phyloP scores from a whole-genome alignment of 2,113 vertebrate species.

The Crotalus horridus region DNA sequence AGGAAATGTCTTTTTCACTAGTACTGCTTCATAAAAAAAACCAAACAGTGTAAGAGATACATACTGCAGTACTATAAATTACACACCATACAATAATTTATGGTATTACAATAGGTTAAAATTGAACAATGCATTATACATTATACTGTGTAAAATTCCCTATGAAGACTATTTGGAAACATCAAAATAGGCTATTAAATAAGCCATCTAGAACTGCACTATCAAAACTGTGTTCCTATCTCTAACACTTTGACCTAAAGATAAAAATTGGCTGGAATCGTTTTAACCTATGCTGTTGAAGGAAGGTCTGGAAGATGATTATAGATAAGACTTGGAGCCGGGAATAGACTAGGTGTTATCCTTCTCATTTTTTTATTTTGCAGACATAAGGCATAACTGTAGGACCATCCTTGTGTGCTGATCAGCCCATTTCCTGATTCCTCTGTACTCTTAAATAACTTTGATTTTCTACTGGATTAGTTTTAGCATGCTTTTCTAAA shows the following conservation, averaged over 20 bases:
- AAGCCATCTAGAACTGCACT: not conserved
- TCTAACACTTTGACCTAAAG: not conserved
- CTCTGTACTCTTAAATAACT: not conserved
- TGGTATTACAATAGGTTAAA: not conserved
- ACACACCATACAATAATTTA: not conserved
- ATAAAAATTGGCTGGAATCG: not conserved
- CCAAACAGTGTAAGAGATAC: not conserved
- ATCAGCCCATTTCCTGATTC: slow-evolving; percentile 1
- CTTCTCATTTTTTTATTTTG: slow-evolving; percentile 13
- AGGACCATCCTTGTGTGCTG: not conserved
- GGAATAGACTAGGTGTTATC: not conserved
- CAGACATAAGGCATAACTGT: not conserved
- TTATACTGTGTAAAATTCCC: not conserved
- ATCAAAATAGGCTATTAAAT: not conserved
- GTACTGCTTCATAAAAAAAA: not conserved
- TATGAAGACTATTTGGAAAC: not conserved
- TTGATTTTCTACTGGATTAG: not conserved
- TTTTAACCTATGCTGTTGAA: not conserved
- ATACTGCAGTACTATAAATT: not conserved
- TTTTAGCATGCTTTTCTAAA: not conserved
- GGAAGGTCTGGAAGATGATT: not conserved
- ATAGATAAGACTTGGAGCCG: slow-evolving; percentile 5
- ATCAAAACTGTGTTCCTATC: not conserved
- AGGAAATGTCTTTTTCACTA: not conserved
- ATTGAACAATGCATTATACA: not conserved